Percentiles rank a stretch among this genome's conserved stretches.
Evolutionary conservation across 2,113 vertebrate species (phyloP).

Genomic region (Okapia johnstoni): DNA sequence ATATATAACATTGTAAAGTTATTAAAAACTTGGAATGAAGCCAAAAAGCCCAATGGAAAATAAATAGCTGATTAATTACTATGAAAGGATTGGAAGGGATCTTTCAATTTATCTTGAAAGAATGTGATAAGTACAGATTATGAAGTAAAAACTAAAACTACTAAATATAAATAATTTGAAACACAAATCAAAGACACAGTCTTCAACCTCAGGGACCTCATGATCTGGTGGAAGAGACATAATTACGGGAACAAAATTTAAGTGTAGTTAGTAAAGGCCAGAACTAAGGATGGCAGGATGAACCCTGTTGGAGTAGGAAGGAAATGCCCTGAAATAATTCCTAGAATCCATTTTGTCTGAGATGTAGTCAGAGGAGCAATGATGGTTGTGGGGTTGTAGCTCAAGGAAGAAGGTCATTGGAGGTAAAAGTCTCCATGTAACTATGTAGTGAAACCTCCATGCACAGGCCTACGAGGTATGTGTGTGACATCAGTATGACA

Average conservation of each 20-base stretch:
- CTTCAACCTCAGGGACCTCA: neutral
- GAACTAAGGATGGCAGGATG: neutral
- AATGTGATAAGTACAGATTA: neutral
- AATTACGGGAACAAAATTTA: neutral
- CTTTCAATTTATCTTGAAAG: neutral
- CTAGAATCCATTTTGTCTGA: neutral
- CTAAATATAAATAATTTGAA: neutral
- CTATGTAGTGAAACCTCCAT: rapidly evolving
- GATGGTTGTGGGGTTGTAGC: rapidly evolving
- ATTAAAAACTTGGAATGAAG: neutral
- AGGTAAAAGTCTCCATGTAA: rapidly evolving
- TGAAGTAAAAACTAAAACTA: neutral
- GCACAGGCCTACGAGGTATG: rapidly evolving
- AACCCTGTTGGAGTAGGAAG: neutral
- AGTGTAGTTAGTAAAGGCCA: neutral
- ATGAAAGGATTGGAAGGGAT: neutral
- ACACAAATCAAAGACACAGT: neutral
- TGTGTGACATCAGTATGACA: neutral
- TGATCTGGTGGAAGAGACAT: neutral
- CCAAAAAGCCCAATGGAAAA: neutral
- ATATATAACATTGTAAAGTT: neutral
- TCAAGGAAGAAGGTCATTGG: neutral
- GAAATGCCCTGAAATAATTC: neutral
- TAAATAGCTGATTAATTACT: neutral
- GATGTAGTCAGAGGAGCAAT: neutral